phyloP scores from a whole-genome alignment of 1,140 invertebrate species.

The Nymphalis io region DNA sequence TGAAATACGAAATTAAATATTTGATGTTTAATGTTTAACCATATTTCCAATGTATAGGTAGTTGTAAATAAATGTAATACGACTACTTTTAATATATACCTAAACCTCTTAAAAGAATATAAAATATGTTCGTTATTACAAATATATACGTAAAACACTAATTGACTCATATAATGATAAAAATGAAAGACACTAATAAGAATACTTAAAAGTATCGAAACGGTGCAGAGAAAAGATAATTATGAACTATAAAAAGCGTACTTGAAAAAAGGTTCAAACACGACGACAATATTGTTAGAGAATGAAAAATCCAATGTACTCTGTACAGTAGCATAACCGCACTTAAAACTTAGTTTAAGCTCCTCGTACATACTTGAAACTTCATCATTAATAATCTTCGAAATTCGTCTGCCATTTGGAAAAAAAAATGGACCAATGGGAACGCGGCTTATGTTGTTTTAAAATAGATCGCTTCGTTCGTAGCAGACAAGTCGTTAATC shows the following conservation, averaged over 20 bases:
- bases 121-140: too few species aligned
- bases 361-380: conserved; percentile 57
- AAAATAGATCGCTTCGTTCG: conserved; percentile 64
- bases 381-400: conserved; percentile 71
- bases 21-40: too few species aligned
- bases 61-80: too few species aligned
- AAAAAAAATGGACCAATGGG: conserved; percentile 68
- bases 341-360: conserved; percentile 46
- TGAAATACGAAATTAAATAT: too few species aligned
- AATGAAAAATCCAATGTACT: conserved; percentile 63
- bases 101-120: too few species aligned
- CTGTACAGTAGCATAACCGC: conserved; percentile 53
- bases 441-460: conserved; percentile 56
- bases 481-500: conserved; percentile 69
- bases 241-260: conserved; percentile 25
- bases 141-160: neutral
- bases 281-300: conserved; percentile 60
- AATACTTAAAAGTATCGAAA: conserved; percentile 3
- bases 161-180: neutral
- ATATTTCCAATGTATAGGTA: too few species aligned
- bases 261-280: conserved; percentile 30
- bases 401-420: conserved; percentile 67
- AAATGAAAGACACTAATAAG: neutral
- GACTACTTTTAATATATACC: too few species aligned
- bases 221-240: conserved; percentile 21